Evolutionary conservation across 1,140 invertebrate genomes (phyloP).

Genomic region (Drosophila carrolli): DNA sequence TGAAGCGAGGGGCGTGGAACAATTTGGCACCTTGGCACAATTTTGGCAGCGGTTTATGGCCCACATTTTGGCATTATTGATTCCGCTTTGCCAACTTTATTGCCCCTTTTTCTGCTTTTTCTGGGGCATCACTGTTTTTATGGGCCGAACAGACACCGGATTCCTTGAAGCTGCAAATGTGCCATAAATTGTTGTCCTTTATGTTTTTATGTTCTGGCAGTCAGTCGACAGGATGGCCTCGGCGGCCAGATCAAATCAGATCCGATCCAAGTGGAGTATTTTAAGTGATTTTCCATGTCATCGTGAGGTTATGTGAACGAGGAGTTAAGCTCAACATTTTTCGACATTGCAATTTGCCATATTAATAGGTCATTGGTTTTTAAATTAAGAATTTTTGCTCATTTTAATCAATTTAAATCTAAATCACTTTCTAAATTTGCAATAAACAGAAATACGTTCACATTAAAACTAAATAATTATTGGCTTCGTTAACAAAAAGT

Average conservation of each 20-base stretch:
- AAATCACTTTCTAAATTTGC: no score
- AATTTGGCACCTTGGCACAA: constrained; percentile 50
- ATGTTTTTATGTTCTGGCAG: constrained; percentile 63
- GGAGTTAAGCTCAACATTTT: not conserved
- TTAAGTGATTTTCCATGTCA: constrained; percentile 59
- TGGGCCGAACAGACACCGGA: constrained; percentile 64
- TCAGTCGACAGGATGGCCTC: constrained; percentile 16
- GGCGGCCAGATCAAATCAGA: constrained; percentile 61
- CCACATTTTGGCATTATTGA: constrained; percentile 32
- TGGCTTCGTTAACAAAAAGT: no score
- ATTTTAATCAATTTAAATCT: no score
- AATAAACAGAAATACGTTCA: no score
- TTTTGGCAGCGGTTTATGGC: constrained; percentile 64
- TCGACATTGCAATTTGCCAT: not conserved
- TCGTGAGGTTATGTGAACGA: not conserved
- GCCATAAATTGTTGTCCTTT: constrained; percentile 79
- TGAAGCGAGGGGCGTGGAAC: constrained; percentile 6
- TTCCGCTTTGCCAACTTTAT: constrained; percentile 41
- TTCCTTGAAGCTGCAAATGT: constrained; percentile 67
- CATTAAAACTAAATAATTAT: no score
- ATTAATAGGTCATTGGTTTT: not conserved
- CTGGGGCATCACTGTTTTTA: constrained; percentile 50
- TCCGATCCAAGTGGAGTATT: constrained; percentile 34
- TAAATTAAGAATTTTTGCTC: no score
- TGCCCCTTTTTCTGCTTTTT: constrained; percentile 23